phyloP scores from a whole-genome alignment of 2,888 invertebrate species.

The Griposia aprilina region DNA sequence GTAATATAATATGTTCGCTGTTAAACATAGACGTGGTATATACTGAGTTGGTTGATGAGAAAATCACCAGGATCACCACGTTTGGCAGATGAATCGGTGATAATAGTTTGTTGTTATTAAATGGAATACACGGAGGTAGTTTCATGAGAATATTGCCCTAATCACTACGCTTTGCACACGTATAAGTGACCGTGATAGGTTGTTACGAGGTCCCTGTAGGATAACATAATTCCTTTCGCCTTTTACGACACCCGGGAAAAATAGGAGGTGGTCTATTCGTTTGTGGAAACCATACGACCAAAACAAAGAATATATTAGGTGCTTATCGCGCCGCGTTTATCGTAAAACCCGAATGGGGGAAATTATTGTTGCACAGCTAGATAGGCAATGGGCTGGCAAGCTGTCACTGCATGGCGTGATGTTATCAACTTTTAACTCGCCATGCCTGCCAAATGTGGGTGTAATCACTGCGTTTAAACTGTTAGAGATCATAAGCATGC shows the following conservation, averaged over 20 bases:
- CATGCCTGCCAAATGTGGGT: constrained; percentile 54
- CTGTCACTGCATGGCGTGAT: constrained; percentile 54
- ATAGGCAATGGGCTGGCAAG: constrained; percentile 56
- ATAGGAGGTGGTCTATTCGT: constrained; percentile 28
- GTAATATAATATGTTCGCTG: neutral
- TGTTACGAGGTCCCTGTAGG: constrained; percentile 26
- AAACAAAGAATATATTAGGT: constrained; percentile 59
- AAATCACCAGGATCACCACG: neutral
- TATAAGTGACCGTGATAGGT: constrained; percentile 35
- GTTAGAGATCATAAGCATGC: constrained; percentile 43
- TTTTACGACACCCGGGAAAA: constrained; percentile 25
- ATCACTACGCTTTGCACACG: constrained; percentile 19
- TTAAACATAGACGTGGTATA: neutral
- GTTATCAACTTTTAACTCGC: constrained; percentile 54
- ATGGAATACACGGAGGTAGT: neutral
- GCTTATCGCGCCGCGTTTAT: constrained; percentile 51
- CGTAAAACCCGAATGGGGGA: constrained; percentile 54
- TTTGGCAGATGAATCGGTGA: neutral
- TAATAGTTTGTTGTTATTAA: constrained; percentile 1
- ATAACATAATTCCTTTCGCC: constrained; percentile 37
- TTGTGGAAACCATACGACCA: constrained; percentile 51
- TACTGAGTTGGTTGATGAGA: neutral
- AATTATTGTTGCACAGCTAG: constrained; percentile 56
- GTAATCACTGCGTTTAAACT: constrained; percentile 34
- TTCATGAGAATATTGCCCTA: constrained; percentile 20